Conservation (phyloP, 2,113 vertebrate genomes). For the Halichoeres trimaculatus region DNA sequence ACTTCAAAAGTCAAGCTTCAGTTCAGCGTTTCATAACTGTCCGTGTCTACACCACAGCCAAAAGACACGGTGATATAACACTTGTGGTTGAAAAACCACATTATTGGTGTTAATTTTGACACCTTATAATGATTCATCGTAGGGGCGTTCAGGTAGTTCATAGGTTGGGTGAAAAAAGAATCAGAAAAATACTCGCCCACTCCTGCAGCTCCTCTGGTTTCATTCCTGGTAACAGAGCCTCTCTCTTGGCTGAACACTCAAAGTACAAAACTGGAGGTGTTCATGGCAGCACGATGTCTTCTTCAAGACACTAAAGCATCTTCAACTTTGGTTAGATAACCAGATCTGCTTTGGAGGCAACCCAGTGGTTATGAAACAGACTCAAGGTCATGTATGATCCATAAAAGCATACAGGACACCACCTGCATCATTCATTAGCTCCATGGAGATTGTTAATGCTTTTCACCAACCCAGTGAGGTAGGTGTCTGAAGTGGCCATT, state of each 20-base stretch:
- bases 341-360: background rate
- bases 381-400: too few relatives aligned
- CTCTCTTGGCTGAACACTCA: background rate
- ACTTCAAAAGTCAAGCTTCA: background rate
- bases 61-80: conserved; percentile 6
- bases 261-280: conserved; percentile 1
- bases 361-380: too few relatives aligned
- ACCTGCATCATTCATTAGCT: too few relatives aligned
- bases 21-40: background rate
- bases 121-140: background rate
- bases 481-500: too few relatives aligned
- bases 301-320: background rate
- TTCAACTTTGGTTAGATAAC: background rate
- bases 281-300: background rate
- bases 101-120: background rate
- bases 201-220: background rate
- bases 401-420: too few relatives aligned
- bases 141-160: background rate
- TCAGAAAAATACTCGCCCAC: conserved; percentile 9
- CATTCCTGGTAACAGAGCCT: background rate
- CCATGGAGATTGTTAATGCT: too few relatives aligned
- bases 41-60: background rate
- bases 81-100: background rate
- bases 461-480: too few relatives aligned
- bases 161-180: background rate